These are phyloP conservation scores for Sphaeramia orbicularis DNA, from an alignment of 2,797 vertebrate species.

Conservation along the genomic window DNA sequence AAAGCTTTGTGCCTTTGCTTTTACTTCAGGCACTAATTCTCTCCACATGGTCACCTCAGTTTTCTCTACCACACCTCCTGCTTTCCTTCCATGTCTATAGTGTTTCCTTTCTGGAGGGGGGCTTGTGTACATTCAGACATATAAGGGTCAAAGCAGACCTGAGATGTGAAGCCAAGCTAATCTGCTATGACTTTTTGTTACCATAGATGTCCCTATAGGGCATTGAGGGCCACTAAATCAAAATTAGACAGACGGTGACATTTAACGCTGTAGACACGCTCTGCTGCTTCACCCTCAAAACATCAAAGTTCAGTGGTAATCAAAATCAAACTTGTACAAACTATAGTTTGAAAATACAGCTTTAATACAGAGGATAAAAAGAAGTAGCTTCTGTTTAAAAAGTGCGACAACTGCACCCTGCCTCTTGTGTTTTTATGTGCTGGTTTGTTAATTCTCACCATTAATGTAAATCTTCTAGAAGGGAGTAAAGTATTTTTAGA, in stretches of 20 bases:
- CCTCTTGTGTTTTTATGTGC: not conserved
- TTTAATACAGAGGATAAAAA: not conserved
- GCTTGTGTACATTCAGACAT: not conserved
- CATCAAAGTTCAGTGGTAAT: constrained; percentile 28
- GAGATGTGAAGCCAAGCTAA: constrained; percentile 30
- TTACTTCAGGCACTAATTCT: constrained; percentile 13
- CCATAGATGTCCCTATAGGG: constrained; percentile 25
- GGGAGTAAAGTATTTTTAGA: too few species aligned
- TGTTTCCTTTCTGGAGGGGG: not conserved
- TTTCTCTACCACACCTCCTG: not conserved
- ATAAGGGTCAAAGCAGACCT: constrained; percentile 24
- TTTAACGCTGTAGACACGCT: constrained; percentile 26
- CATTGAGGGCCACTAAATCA: constrained; percentile 17
- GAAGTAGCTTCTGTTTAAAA: not conserved
- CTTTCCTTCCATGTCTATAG: not conserved
- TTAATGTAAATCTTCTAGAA: too few species aligned
- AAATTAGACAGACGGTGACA: constrained; percentile 49
- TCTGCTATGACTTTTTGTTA: constrained; percentile 40
- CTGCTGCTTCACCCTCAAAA: constrained; percentile 27
- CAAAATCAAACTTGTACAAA: constrained; percentile 28
- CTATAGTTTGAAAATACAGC: constrained; percentile 2
- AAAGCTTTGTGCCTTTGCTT: constrained; percentile 5
- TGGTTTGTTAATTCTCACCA: too few species aligned
- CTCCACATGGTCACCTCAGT: not conserved
- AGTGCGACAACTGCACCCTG: not conserved